Evolutionary conservation across 2,797 vertebrate species (phyloP), one percentile per base, ranked within the genome.

Genomic region (Danio choprae): DNA sequence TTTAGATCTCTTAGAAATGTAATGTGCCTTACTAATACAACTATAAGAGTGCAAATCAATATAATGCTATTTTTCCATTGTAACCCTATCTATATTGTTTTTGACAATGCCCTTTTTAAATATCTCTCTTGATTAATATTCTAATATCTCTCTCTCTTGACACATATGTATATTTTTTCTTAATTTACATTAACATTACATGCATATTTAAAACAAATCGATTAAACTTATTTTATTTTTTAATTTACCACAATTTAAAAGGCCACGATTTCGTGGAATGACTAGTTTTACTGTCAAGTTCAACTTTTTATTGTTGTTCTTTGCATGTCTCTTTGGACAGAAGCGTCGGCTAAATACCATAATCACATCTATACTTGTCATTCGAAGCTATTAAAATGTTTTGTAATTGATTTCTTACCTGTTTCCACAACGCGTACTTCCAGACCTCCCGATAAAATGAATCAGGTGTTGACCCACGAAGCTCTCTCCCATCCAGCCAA

Each of bases 11-110:
- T 43, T 43, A 44, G 62, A 65, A 65, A 44, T 44, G 63, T 65
- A 65, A 43, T 63, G 4, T 64, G 60, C 16, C 63, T 63, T 60
- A 41, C 60, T 40, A 62, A 62, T n/a, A n/a, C n/a, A n/a, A n/a
- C n/a, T n/a, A n/a, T n/a, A n/a, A n/a, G n/a, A n/a, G n/a, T n/a
- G n/a, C n/a, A n/a, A n/a, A n/a, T n/a, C n/a, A n/a, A n/a, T n/a
- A n/a, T n/a, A n/a, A n/a, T n/a, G n/a, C n/a, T n/a, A n/a, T n/a
- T n/a, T n/a, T n/a, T n/a, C n/a, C n/a, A n/a, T n/a, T n/a, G n/a
- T n/a, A 62, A 62, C 36, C 15, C 13, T 38, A 36, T 29, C 12
- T 59, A n/a, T 38, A 16, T 16, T 62, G 15, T 40, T 62, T 62
- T 40, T 4, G 59, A 62, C 58, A 60, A 38, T 36, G 1, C 12